Evolutionary conservation across 2,888 invertebrate species (phyloP).

Genomic region (Panopea generosa): DNA sequence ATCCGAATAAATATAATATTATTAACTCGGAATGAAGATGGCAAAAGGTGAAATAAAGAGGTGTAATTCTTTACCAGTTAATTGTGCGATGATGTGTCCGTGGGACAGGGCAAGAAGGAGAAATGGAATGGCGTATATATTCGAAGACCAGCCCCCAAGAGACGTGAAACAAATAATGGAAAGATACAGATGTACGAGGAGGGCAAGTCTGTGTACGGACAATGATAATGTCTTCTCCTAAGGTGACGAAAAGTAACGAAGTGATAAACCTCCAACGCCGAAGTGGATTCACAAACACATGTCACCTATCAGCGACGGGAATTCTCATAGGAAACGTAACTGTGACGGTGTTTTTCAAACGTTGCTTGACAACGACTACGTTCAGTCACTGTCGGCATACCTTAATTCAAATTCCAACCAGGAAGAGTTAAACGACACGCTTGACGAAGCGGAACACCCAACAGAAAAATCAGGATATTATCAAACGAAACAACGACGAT

Average conservation of each 20-base stretch:
- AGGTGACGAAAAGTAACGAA: background rate
- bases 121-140: conserved; percentile 4
- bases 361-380: too few relatives aligned
- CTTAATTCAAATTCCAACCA: too few relatives aligned
- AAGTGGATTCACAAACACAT: too few relatives aligned
- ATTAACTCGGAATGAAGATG: background rate
- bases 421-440: background rate
- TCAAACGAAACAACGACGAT: conserved; percentile 16
- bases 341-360: too few relatives aligned
- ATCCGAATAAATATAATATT: too few relatives aligned
- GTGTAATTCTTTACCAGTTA: too few relatives aligned
- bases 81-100: too few relatives aligned
- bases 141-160: background rate
- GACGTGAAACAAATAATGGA: background rate
- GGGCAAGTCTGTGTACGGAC: background rate
- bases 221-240: background rate
- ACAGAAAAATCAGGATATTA: too few relatives aligned
- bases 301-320: too few relatives aligned
- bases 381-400: too few relatives aligned
- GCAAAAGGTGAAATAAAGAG: background rate
- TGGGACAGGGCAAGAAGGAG: background rate
- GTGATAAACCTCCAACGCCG: background rate
- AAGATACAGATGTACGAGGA: background rate
- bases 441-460: too few relatives aligned
- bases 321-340: too few relatives aligned